Conservation (phyloP, 23 tunicate genomes). For the Halocynthia roretzi region DNA sequence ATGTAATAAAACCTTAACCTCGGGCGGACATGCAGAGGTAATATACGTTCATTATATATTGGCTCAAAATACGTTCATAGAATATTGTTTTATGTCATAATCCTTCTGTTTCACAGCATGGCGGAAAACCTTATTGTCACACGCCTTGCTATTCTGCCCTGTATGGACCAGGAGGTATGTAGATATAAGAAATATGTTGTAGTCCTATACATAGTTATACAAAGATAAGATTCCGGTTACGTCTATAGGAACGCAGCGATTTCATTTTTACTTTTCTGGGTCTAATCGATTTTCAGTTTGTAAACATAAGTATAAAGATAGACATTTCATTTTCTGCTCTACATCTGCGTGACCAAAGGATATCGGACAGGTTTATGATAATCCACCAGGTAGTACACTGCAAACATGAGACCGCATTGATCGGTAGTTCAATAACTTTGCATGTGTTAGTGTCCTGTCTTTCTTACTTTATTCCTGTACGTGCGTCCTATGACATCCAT, state of each 20-base stretch:
- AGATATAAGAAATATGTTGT: neutral
- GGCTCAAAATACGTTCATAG: too few relatives aligned
- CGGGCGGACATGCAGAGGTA: conserved; percentile 74
- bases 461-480: too few relatives aligned
- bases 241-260: neutral
- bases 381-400: too few relatives aligned
- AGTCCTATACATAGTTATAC: neutral
- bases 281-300: too few relatives aligned
- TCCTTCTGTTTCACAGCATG: conserved; percentile 50
- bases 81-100: too few relatives aligned
- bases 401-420: too few relatives aligned
- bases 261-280: neutral
- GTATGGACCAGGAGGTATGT: conserved; percentile 87
- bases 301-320: too few relatives aligned
- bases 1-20: conserved; percentile 55
- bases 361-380: neutral
- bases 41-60: neutral
- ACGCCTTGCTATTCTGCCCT: conserved; percentile 83
- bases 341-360: neutral
- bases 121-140: conserved; percentile 86
- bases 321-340: too few relatives aligned
- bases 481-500: too few relatives aligned
- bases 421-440: too few relatives aligned
- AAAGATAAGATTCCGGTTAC: neutral
- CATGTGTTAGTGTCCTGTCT: too few relatives aligned